These are phyloP conservation scores for Columbina picui DNA, from an alignment of 2,113 vertebrate species.

Conservation along the genomic window DNA sequence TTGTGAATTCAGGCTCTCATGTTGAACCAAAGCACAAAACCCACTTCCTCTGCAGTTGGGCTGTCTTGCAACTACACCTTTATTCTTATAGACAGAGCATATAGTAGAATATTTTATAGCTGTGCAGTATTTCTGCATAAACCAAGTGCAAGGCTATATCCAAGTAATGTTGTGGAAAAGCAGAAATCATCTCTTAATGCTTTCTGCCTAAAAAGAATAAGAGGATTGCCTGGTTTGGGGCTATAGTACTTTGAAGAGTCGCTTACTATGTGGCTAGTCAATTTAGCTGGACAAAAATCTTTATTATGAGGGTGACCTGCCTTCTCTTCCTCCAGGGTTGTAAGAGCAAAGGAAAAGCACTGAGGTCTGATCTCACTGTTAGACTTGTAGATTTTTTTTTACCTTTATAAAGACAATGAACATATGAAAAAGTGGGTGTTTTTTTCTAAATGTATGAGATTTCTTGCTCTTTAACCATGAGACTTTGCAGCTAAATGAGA, in stretches of 20 bases:
- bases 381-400: neutral
- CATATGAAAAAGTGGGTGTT: neutral
- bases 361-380: neutral
- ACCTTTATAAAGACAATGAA: neutral
- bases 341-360: neutral
- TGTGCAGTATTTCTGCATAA: neutral
- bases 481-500: neutral
- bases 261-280: neutral
- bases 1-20: neutral
- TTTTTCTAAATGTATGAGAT: neutral
- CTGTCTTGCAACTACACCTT: neutral
- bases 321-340: neutral
- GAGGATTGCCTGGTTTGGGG: neutral
- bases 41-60: neutral
- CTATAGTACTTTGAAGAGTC: neutral
- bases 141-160: neutral
- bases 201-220: neutral
- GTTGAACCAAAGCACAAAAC: neutral
- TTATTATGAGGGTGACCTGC: accelerated
- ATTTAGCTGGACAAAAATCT: neutral
- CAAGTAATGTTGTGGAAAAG: neutral
- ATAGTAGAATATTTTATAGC: neutral
- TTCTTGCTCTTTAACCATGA: neutral
- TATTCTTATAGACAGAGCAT: neutral
- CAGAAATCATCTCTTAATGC: neutral